Evolutionary conservation across 2,113 vertebrate genomes (phyloP), one percentile per base, ranked within the genome.

Genomic region (Notechis scutatus): DNA sequence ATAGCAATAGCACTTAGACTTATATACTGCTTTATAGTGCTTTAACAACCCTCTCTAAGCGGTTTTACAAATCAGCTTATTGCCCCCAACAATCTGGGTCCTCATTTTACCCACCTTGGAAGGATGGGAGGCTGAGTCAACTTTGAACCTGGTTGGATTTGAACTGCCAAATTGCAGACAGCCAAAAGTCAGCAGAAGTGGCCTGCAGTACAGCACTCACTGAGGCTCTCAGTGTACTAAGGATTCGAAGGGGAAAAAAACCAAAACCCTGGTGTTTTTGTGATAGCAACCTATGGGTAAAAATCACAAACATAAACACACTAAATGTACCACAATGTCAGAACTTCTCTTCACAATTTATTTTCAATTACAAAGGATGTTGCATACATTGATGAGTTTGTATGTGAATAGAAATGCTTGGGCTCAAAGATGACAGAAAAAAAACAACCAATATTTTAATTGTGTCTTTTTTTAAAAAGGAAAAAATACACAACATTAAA

Each of bases 401-500:
- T 97, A 97, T 97, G 97, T 97, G 97, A 97, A 97, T 94, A 97
- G 96, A 98, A 97, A 97, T 98, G 97, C 96, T 94, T 94, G 97
- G 96, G 94, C 95, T 95, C 96, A 85, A 96, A 96, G 96, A 96
- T 96, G 97, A 98, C 97, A 98, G 95, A 96, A 97, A 98, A 97
- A 97, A 97, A 97, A 96, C 96, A 97, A 97, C 97, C 97, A 97
- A 97, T 92, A 90, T 95, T 94, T 96, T 95, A 96, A 97, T 96
- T 98, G 98, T 98, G 98, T 98, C 98, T 98, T 98, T 96, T 97
- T 95, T 95, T 47, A 57, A 96, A 97, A 95, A 96, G 95, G 95
- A 97, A 93, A 94, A 94, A 91, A 98, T 98, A 99, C 98, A 98
- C 98, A 98, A 99, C 98, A 98, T 98, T 98, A 98, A 98, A 97